These are phyloP conservation scores for Poecilia latipinna DNA, from an alignment of 2,113 vertebrate genomes.

Conservation along the genomic window DNA sequence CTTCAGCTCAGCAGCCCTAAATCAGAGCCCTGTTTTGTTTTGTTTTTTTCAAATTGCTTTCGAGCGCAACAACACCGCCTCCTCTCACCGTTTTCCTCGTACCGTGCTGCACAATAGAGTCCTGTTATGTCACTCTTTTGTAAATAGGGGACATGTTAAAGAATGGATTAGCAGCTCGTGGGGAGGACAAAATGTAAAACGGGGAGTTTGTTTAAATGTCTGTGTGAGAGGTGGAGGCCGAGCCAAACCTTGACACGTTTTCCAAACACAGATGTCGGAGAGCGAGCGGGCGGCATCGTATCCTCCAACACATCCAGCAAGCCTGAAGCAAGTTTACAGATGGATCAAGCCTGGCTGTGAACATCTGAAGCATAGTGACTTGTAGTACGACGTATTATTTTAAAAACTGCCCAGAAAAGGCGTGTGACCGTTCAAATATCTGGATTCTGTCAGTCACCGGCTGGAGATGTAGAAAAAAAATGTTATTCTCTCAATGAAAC, in stretches of 20 bases:
- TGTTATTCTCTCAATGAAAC: not conserved
- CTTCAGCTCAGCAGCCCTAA: conserved; percentile 12
- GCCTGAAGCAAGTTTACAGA: conserved; percentile 19
- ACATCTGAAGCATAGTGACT: not conserved
- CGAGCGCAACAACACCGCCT: too few relatives aligned
- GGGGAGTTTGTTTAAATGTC: conserved; percentile 1
- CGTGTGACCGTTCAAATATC: not conserved
- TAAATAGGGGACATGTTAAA: not conserved
- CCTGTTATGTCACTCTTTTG: not conserved
- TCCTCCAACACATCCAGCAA: conserved; percentile 22
- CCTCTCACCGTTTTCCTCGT: not conserved
- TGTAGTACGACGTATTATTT: not conserved
- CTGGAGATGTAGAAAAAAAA: not conserved
- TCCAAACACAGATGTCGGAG: conserved; percentile 32
- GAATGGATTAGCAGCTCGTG: not conserved
- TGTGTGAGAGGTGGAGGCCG: not conserved
- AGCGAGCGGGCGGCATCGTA: conserved; percentile 3
- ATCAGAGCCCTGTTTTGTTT: not conserved
- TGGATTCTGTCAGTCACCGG: not conserved
- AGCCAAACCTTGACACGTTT: conserved; percentile 39
- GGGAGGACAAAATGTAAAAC: not conserved
- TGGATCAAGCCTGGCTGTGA: not conserved
- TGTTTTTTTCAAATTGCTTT: conserved; percentile 1
- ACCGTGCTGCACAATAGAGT: not conserved
- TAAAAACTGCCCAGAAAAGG: not conserved